These are phyloP conservation scores for Crypturellus undulatus DNA, from an alignment of 2,113 vertebrate genomes.

Conservation along the genomic window DNA sequence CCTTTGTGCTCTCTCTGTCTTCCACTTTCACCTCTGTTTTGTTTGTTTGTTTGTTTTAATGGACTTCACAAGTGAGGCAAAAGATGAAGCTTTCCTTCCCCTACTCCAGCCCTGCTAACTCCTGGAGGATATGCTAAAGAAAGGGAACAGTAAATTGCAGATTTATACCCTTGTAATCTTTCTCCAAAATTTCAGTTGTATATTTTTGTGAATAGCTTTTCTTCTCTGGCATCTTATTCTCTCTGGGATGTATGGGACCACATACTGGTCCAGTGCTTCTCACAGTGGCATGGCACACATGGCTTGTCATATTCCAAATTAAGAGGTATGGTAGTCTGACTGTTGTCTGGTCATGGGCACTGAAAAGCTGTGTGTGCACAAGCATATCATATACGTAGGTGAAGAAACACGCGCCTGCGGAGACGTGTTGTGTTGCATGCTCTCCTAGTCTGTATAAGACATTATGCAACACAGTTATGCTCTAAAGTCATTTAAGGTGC, in stretches of 20 bases:
- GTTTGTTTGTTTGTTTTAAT: neutral
- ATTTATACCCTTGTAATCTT: rapidly evolving
- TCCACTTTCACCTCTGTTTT: slow-evolving; percentile 3
- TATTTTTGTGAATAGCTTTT: neutral
- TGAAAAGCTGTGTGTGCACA: neutral
- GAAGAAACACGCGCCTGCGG: neutral
- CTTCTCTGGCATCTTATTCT: neutral
- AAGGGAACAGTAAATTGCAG: neutral
- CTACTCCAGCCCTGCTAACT: neutral
- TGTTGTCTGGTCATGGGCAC: neutral
- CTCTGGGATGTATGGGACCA: neutral
- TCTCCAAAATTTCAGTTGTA: neutral
- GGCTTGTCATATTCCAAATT: neutral
- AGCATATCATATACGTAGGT: rapidly evolving
- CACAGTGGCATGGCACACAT: neutral
- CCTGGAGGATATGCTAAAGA: neutral
- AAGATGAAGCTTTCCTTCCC: neutral
- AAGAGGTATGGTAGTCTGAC: neutral
- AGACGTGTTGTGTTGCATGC: neutral
- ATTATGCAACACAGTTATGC: neutral
- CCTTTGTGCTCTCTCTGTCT: neutral
- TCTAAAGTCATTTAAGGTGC: neutral
- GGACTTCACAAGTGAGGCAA: neutral
- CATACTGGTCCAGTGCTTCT: neutral
- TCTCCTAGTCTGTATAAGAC: neutral